Base-by-base conservation (phyloP, 2,797 vertebrate species). In the Enteromius radiatus region DNA sequence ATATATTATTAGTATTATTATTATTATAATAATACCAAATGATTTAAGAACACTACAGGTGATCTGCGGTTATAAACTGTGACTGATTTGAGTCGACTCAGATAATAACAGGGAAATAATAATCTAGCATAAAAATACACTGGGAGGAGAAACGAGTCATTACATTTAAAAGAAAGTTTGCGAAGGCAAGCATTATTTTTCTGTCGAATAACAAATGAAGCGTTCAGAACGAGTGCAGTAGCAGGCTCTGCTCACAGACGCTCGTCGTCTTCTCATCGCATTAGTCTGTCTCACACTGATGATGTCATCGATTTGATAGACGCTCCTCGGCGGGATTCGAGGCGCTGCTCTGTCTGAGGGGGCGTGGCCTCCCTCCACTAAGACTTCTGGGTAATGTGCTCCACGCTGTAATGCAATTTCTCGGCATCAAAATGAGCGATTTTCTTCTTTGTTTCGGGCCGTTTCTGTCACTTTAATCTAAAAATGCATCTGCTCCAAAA, bases 391-490 rank as follows among this genome's bases (percentile, higher is more conserved):
- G 86, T 83, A 88, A 81, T 84, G 83, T 31, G 80, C 49, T 77
- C 69, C 64, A 76, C 67, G 54, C 52, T 88, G 88, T 93, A 92
- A 94, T 93, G 84, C 2, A 87, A 95, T 95, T 94, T 88, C 83
- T 86, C 52, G 15, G 38, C 79, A 78, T 87, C 91, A 71, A 76
- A 78, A 93, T 91, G 89, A 90, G 92, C 92, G 91, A 77, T 80
- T 78, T 90, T 84, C 91, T 90, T 91, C 90, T 87, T 89, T 88
- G 85, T 86, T 87, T 88, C 59, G 71, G 91, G 91, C 92, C 91
- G 92, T 89, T 88, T 90, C 91, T 93, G 93, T 93, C 93, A 92
- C 92, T 92, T 76, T 31, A 74, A 86, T 94, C 91, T 89, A 91
- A 93, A 94, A 81, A 93, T 91, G 92, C 90, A 59, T 90, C 89